Percentiles rank a stretch among this genome's conserved stretches.
Evolutionary conservation across 2,797 vertebrate genomes (phyloP).

Genomic region (Megaceryle alcyon): DNA sequence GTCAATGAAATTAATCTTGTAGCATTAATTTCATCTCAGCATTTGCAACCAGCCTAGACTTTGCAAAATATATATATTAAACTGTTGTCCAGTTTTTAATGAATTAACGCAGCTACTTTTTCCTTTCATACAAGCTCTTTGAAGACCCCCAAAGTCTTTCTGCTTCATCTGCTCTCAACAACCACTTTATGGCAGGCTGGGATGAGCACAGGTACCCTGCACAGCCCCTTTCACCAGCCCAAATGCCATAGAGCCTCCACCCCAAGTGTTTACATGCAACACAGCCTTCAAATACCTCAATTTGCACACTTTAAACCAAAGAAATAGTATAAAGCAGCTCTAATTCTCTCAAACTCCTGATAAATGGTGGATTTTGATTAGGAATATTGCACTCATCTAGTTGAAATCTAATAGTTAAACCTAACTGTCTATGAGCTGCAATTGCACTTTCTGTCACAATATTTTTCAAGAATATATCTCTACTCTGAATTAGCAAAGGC

Average conservation of each 20-base stretch:
- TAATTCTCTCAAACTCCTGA: background rate
- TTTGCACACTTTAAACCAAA: background rate
- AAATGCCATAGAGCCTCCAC: background rate
- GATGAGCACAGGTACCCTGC: background rate
- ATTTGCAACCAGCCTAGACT: background rate
- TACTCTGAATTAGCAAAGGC: background rate
- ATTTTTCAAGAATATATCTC: background rate
- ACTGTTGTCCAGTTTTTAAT: background rate
- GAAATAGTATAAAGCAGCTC: background rate
- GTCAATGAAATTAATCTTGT: background rate
- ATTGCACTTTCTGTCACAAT: background rate
- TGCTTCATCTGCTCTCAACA: background rate
- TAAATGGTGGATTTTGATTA: background rate
- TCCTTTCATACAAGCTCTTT: background rate
- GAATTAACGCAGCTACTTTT: background rate
- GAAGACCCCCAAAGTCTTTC: background rate
- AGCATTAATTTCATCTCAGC: background rate
- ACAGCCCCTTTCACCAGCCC: background rate
- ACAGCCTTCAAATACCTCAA: background rate
- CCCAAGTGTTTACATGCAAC: background rate
- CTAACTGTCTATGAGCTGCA: background rate
- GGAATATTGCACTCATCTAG: background rate
- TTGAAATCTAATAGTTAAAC: background rate
- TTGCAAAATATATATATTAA: background rate
- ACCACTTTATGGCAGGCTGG: background rate